A percentile compares a stretch with the other conserved stretches of the same genome.
Evolutionary conservation across 2,113 vertebrate genomes (phyloP).

Genomic region (Monopterus albus): DNA sequence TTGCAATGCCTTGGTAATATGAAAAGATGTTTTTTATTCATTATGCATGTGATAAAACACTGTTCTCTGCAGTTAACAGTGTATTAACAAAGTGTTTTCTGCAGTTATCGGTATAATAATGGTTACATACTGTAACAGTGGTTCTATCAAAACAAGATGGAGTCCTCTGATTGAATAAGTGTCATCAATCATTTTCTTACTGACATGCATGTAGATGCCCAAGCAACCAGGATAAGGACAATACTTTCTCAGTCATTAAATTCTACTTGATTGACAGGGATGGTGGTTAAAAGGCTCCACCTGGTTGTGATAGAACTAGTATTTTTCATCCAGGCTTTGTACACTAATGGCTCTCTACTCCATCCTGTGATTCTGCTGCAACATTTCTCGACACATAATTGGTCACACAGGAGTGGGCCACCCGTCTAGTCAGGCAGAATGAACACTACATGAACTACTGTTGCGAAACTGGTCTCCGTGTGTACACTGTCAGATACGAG

Average conservation of each 20-base stretch:
- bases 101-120: slow-evolving; percentile 42
- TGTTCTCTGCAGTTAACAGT: slow-evolving; percentile 37
- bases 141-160: slow-evolving; percentile 17
- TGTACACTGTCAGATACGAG: background rate
- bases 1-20: slow-evolving; percentile 60
- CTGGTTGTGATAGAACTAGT: slow-evolving; percentile 16
- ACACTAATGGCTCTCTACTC: background rate
- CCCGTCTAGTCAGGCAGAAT: background rate
- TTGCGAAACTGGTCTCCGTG: background rate
- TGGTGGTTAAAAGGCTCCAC: slow-evolving; percentile 22
- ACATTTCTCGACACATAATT: slow-evolving; percentile 5
- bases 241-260: too few relatives aligned
- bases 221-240: slow-evolving; percentile 5
- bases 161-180: slow-evolving; percentile 14
- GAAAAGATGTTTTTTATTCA: slow-evolving; percentile 33
- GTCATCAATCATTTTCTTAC: slow-evolving; percentile 12
- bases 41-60: slow-evolving; percentile 68
- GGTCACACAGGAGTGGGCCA: background rate
- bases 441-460: background rate
- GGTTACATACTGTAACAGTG: slow-evolving; percentile 53
- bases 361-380: background rate
- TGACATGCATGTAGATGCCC: slow-evolving; percentile 7
- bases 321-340: slow-evolving; percentile 15
- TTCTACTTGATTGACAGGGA: slow-evolving; percentile 7
- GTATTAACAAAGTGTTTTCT: slow-evolving; percentile 33